Conservation (phyloP, 2,888 invertebrate species). For the Glaucopsyche alexis region DNA sequence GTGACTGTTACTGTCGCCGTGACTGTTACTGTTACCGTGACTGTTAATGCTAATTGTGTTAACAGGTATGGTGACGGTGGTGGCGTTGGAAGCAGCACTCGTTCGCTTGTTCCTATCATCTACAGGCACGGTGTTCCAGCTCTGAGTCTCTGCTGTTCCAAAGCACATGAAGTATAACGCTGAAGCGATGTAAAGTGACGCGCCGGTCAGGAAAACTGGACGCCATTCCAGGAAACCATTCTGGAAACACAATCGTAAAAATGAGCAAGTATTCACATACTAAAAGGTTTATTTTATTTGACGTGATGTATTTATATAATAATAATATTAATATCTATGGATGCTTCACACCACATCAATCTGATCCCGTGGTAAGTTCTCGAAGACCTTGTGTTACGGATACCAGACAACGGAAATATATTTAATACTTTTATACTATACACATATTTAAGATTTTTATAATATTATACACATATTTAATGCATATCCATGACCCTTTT, state of each 20-base stretch:
- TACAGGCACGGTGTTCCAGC: conserved; percentile 82
- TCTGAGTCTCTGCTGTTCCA: conserved; percentile 85
- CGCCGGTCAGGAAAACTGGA: conserved; percentile 86
- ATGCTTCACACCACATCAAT: too few relatives aligned
- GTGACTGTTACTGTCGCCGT: not conserved
- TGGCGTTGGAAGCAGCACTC: conserved; percentile 52
- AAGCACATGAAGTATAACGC: conserved; percentile 85
- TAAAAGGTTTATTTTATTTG: not conserved
- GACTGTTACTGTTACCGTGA: not conserved
- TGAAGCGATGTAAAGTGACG: conserved; percentile 83
- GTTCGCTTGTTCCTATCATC: conserved; percentile 59
- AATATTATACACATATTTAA: too few relatives aligned
- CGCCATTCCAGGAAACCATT: conserved; percentile 89
- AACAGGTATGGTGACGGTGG: conserved; percentile 61
- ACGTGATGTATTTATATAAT: too few relatives aligned
- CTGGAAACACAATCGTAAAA: conserved; percentile 64
- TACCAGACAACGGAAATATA: too few relatives aligned
- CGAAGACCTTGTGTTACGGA: too few relatives aligned
- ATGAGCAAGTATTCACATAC: not conserved
- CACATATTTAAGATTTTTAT: too few relatives aligned
- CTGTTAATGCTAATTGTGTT: not conserved
- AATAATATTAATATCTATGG: too few relatives aligned
- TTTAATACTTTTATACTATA: too few relatives aligned
- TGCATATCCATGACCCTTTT: too few relatives aligned
- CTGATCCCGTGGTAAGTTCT: too few relatives aligned